These are phyloP conservation scores for Butorides virescens DNA, from an alignment of 2,113 vertebrate species.

Conservation along the genomic window DNA sequence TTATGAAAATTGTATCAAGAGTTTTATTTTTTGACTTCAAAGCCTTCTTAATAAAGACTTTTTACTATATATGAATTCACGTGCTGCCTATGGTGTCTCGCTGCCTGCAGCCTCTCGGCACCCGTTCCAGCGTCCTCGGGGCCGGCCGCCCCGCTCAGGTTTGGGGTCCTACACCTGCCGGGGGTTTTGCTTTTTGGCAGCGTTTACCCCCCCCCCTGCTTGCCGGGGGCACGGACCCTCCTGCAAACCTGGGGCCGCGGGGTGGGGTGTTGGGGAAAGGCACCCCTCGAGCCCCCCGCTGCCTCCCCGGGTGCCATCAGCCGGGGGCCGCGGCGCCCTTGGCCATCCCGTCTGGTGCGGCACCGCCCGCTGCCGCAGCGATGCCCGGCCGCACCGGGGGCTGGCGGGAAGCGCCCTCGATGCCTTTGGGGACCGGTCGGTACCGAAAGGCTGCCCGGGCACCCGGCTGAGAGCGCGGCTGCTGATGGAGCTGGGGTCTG, in stretches of 20 bases:
- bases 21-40: constrained; percentile 96
- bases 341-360: not conserved
- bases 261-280: rapidly evolving
- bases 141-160: not conserved
- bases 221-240: not conserved
- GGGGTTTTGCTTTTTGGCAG: not conserved
- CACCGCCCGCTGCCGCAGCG: rapidly evolving
- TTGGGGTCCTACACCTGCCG: rapidly evolving
- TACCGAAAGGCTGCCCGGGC: not conserved
- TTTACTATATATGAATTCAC: constrained; percentile 69
- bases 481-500: not conserved
- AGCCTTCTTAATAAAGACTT: constrained; percentile 98
- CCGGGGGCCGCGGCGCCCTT: no score
- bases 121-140: rapidly evolving
- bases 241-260: not conserved
- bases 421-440: not conserved
- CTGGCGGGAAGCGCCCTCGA: not conserved
- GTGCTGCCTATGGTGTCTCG: not conserved
- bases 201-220: not conserved
- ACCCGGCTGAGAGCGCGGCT: rapidly evolving
- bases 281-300: no score
- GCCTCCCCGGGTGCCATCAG: not conserved
- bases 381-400: rapidly evolving
- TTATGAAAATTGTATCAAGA: constrained; percentile 98
- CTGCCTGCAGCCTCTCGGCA: not conserved